Evolutionary conservation across 2,888 invertebrate species (phyloP), one percentile per base, ranked within the genome.

Genomic region (Eucera pruinosa): DNA sequence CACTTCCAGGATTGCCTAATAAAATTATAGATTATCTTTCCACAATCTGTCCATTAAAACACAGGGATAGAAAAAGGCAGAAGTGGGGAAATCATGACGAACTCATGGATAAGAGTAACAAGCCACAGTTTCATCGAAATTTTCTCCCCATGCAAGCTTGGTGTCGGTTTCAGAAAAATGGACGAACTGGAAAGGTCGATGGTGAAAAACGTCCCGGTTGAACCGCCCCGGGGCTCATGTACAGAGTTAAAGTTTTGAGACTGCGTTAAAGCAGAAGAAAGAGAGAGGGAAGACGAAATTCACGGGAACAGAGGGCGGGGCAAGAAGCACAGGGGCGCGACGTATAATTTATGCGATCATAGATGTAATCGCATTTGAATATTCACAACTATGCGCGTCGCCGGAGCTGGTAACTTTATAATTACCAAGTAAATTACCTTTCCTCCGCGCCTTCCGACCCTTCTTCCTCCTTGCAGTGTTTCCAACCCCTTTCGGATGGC

Each of bases 311-410:
- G 23, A 39, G 57, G 65, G 52, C 13, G 45, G 57, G 47, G 45
- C 60, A 80, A 81, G 67, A 78, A 74, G 60, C 78, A 62, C 79
- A 73, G 75, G 67, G 69, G 58, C 45, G 61, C 64, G 65, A 60
- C 79, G 77, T 84, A 84, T 86, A 89, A 89, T 89, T 89, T 89
- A 89, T 88, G 82, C 86, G 87, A 88, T 89, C 88, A 89, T 89
- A 89, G 89, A 89, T 89, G 89, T 89, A 89, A 89, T 89, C 89
- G 88, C 84, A 83, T 85, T 87, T 87, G 89, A 88, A 90, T 90
- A 90, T 90, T 90, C 88, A 89, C 88, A 90, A 90, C 90, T 89
- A 89, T 86, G 85, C 87, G 78, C 86, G 85, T 82, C 84, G 85
- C 78, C 73, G 79, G 81, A 72, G 72, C 81, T 80, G 86, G 86